Evolutionary conservation across 2,113 vertebrate genomes (phyloP).

Genomic region (Ceyx margarethae): DNA sequence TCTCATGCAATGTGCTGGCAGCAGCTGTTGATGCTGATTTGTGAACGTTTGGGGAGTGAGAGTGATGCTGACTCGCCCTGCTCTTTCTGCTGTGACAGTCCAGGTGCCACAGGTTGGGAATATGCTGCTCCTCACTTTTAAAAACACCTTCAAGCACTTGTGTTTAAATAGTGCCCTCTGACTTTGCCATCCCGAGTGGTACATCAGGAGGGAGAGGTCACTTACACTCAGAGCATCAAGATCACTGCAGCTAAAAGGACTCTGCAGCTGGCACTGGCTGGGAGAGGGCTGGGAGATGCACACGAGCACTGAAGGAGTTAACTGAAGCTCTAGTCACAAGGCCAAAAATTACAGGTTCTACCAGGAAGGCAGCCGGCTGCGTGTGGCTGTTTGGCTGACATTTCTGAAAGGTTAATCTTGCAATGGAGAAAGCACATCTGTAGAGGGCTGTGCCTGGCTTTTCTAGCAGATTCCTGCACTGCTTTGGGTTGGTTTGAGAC

Average conservation of each 20-base stretch:
- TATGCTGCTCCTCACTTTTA: not conserved
- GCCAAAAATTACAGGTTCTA: not conserved
- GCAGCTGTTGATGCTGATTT: not conserved
- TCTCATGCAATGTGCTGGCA: not conserved
- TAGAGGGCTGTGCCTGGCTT: not conserved
- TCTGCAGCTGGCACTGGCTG: not conserved
- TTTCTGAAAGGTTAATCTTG: slow-evolving; percentile 57
- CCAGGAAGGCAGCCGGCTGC: not conserved
- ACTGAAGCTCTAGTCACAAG: slow-evolving; percentile 1
- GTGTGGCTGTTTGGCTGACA: slow-evolving; percentile 22
- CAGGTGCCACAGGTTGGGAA: not conserved
- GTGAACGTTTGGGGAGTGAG: not conserved
- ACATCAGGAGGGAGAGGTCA: not conserved
- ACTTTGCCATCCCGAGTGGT: not conserved
- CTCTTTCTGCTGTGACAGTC: not conserved
- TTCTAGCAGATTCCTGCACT: not conserved
- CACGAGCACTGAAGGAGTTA: not conserved
- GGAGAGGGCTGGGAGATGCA: not conserved
- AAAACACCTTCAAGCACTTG: not conserved
- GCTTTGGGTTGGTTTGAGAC: not conserved
- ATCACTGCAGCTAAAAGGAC: not conserved
- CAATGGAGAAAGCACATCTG: not conserved
- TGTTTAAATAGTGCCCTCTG: slow-evolving; percentile 12
- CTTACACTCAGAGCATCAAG: not conserved
- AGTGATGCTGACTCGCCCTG: not conserved